These are phyloP conservation scores for Embidobia sp. DNA, from an alignment of 2,888 invertebrate genomes.

Conservation along the genomic window DNA sequence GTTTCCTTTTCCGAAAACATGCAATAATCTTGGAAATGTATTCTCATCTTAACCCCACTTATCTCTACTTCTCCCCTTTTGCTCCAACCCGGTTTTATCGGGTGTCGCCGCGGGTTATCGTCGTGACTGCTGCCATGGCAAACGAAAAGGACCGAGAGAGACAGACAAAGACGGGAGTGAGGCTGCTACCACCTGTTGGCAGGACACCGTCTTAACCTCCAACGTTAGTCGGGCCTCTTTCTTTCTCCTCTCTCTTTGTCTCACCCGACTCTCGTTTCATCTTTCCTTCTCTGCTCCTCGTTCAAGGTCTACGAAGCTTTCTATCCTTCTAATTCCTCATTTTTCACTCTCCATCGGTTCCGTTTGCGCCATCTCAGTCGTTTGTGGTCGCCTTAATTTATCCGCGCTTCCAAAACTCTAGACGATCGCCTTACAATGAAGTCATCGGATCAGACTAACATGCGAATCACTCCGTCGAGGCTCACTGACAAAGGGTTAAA, in stretches of 20 bases:
- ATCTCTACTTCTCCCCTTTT: conserved; percentile 67
- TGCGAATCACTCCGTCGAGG: conserved; percentile 12
- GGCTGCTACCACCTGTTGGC: conserved; percentile 81
- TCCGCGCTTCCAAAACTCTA: conserved; percentile 48
- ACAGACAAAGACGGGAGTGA: conserved; percentile 68
- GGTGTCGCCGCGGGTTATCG: conserved; percentile 82
- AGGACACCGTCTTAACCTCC: conserved; percentile 80
- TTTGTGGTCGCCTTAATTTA: conserved; percentile 58
- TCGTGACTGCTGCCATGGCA: conserved; percentile 76
- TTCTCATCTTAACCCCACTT: conserved; percentile 76
- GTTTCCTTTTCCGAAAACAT: conserved; percentile 67
- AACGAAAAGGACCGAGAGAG: conserved; percentile 69
- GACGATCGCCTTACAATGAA: conserved; percentile 57
- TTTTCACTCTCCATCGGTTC: conserved; percentile 61
- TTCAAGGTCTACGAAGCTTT: conserved; percentile 61
- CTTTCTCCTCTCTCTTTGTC: conserved; percentile 48
- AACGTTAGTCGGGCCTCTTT: conserved; percentile 64
- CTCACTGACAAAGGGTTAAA: conserved; percentile 23
- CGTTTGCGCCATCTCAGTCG: conserved; percentile 34
- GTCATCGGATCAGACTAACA: conserved; percentile 39
- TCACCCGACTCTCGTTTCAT: conserved; percentile 4
- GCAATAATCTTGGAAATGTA: conserved; percentile 77
- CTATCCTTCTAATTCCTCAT: conserved; percentile 56
- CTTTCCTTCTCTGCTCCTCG: conserved; percentile 20
- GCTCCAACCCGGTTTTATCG: conserved; percentile 79